Evolutionary conservation across 1,140 invertebrate species (phyloP).

Genomic region (Rhagoletis zephyria): DNA sequence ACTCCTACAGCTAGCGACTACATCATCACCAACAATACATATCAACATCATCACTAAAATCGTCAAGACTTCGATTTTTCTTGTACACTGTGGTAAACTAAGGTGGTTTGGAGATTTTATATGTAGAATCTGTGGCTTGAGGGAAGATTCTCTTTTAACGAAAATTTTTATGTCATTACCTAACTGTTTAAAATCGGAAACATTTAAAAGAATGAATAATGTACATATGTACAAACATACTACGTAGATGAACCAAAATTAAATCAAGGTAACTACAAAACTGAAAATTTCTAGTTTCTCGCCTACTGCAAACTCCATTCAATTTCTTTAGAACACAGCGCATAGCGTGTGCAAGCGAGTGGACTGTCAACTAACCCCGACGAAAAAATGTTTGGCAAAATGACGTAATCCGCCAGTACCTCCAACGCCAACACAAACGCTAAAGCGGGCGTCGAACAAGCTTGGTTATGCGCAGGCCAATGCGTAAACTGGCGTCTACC

Average conservation of each 20-base stretch:
- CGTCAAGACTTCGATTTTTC: too few relatives aligned
- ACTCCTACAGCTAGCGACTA: neutral
- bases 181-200: too few relatives aligned
- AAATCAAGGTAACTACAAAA: constrained; percentile 19
- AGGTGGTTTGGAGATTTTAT: too few relatives aligned
- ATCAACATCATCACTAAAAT: neutral
- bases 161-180: too few relatives aligned
- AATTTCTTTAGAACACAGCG: neutral
- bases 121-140: too few relatives aligned
- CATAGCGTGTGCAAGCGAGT: neutral
- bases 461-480: constrained; percentile 11
- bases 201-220: too few relatives aligned
- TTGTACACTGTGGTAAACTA: too few relatives aligned
- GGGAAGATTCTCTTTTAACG: too few relatives aligned
- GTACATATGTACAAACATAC: too few relatives aligned
- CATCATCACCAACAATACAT: neutral
- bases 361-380: neutral
- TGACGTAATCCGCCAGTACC: constrained; percentile 47
- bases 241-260: too few relatives aligned
- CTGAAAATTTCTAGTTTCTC: neutral
- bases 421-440: constrained; percentile 8
- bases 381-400: constrained; percentile 18
- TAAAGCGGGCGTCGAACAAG: constrained; percentile 6
- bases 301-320: neutral
- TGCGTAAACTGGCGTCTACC: neutral